Base-by-base conservation (phyloP, 2,113 vertebrate genomes). In the Trogon surrucura region DNA sequence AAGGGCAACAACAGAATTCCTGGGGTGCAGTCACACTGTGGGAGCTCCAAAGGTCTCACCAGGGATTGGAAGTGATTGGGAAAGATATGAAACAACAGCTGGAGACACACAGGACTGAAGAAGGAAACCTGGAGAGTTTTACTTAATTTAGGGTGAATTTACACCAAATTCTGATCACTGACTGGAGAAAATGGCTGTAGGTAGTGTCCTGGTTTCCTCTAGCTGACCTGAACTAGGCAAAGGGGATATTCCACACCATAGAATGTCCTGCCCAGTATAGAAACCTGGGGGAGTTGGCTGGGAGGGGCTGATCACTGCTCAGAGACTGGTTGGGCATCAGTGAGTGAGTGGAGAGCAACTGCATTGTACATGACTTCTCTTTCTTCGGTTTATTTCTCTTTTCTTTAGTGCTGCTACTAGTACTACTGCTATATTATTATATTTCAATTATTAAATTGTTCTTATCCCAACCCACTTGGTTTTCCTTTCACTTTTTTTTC, bases 31-130 rank as follows among this genome's bases (percentile, higher is more conserved):
- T 32, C 11, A 5, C 13, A 2, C 15, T 17, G 5, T 15, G 20
- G 2, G 4, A 77, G 34, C 41, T 29, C 22, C 0, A 0, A 2
- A 23, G 48, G 13, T 20, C 50, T 12, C 15, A 62, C 6, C 4
- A 1, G 30, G 10, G 6, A 11, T 10, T 36, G 27, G 21, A 75
- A 51, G 15, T 2, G 0, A 38, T 56, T 45, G 34, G 25, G 41
- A 64, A 65, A 9, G 16, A 38, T 58, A 18, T 12, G 11, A 34
- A 77, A 72, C 1, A 83, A 69, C n/a, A 84, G 9, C 7, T 19
- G 26, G 13, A 51, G 60, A n/a, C 72, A 19, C 8, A 18, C 0
- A 66, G 57, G 27, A 65, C 17, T 51, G 29, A 18, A 60, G 80
- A 89, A 65, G 22, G 16, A 48, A 45, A 65, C 16, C 17, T 73